These are phyloP conservation scores for Acrobasis suavella DNA, from an alignment of 2,888 invertebrate genomes.

Conservation along the genomic window DNA sequence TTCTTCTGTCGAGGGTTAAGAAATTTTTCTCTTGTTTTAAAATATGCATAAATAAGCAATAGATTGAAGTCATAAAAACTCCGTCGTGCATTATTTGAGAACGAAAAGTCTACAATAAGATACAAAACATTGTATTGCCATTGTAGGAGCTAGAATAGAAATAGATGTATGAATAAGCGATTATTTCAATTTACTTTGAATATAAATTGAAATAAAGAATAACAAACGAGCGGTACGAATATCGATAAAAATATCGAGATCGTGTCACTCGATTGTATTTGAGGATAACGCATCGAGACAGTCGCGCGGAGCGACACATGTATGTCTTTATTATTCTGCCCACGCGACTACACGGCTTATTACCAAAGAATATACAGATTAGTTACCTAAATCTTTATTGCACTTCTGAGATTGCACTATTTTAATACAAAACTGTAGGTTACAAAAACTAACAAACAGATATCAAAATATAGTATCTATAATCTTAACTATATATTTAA, in stretches of 20 bases:
- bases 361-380: constrained; percentile 29
- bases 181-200: constrained; percentile 4
- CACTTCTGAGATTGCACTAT: no score
- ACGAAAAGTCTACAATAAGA: not conserved
- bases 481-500: no score
- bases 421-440: no score
- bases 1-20: no score
- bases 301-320: constrained; percentile 39
- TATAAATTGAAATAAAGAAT: constrained; percentile 10
- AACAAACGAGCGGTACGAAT: constrained; percentile 1
- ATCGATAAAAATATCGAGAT: constrained; percentile 16
- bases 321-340: constrained; percentile 60
- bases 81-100: not conserved
- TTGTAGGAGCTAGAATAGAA: constrained; percentile 3
- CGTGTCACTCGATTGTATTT: constrained; percentile 26
- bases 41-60: no score
- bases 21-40: no score
- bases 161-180: not conserved
- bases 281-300: constrained; percentile 24
- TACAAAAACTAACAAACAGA: not conserved
- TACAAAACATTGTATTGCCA: not conserved
- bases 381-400: constrained; percentile 25
- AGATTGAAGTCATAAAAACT: not conserved
- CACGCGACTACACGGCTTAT: constrained; percentile 42
- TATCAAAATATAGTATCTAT: no score